These are phyloP conservation scores for Drosophila lutescens DNA, from an alignment of 2,888 invertebrate species.

Conservation along the genomic window DNA sequence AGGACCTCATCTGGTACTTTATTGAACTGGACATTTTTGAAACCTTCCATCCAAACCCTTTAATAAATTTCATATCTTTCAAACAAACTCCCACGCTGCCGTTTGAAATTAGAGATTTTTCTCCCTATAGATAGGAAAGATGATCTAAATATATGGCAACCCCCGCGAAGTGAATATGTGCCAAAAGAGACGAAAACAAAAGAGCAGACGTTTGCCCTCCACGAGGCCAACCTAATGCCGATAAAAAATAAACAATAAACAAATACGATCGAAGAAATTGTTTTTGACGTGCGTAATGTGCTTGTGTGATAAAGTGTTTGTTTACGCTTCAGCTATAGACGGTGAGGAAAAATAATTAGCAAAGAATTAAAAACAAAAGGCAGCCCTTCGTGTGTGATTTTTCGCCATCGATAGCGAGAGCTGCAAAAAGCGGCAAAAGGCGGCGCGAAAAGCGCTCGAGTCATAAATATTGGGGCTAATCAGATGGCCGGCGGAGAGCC, in stretches of 20 bases:
- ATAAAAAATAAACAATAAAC: conserved; percentile 38
- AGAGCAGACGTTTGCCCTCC: conserved; percentile 1
- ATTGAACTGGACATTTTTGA: too few species aligned
- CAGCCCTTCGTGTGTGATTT: conserved; percentile 53
- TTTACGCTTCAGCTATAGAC: conserved; percentile 41
- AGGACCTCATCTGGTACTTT: background rate
- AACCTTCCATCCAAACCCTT: background rate
- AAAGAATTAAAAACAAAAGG: conserved; percentile 28
- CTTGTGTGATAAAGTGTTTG: conserved; percentile 30
- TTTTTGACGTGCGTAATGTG: conserved; percentile 17
- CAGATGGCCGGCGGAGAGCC: conserved; percentile 49
- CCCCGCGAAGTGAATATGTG: conserved; percentile 7
- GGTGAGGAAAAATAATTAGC: conserved; percentile 44
- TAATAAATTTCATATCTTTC: background rate
- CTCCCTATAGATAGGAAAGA: background rate
- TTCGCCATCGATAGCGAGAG: conserved; percentile 55
- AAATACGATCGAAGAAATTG: conserved; percentile 18
- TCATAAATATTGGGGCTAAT: conserved; percentile 71
- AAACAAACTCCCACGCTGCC: background rate
- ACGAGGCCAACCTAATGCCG: conserved; percentile 5
- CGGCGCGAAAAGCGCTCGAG: conserved; percentile 30
- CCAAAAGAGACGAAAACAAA: conserved; percentile 16
- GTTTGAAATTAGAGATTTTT: background rate
- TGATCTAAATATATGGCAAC: conserved; percentile 21
- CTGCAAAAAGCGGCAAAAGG: conserved; percentile 16